Percentiles rank a stretch among this genome's conserved stretches.
Conservation (phyloP, 2,888 invertebrate genomes). For the Lutraria lutraria region DNA sequence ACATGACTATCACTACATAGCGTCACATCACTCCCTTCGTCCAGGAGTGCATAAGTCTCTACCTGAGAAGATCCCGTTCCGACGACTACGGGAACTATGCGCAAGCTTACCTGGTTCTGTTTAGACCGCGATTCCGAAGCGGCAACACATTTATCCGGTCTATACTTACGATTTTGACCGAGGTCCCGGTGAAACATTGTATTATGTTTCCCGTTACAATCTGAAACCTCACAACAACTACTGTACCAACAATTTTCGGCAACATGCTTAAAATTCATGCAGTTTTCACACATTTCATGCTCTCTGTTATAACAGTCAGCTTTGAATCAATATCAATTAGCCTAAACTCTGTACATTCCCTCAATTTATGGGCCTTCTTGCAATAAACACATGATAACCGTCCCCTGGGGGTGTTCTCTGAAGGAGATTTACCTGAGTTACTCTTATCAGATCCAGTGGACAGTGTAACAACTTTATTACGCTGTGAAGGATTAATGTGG, state of each 20-base stretch:
- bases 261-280: conserved; percentile 29
- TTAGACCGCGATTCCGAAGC: not conserved
- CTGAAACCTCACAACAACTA: conserved; percentile 28
- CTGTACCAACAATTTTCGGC: conserved; percentile 11
- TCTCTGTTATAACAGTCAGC: conserved; percentile 8
- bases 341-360: conserved; percentile 21
- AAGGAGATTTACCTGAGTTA: not conserved
- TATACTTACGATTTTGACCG: not conserved
- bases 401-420: not conserved
- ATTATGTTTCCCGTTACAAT: conserved; percentile 30
- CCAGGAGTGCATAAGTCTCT: conserved; percentile 34
- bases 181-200: conserved; percentile 17
- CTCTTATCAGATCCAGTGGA: not conserved
- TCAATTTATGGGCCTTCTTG: conserved; percentile 22
- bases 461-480: conserved; percentile 4
- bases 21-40: conserved; percentile 40
- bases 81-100: conserved; percentile 26
- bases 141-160: not conserved
- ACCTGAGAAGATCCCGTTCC: not conserved
- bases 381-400: conserved; percentile 33
- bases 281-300: conserved; percentile 37
- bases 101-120: conserved; percentile 30
- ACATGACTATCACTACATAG: conserved; percentile 24
- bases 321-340: conserved; percentile 17
- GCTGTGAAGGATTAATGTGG: not conserved